Percentiles rank a stretch among this genome's conserved stretches.
Conservation (phyloP, 2,113 vertebrate species). For the Orientallactaga bullata region DNA sequence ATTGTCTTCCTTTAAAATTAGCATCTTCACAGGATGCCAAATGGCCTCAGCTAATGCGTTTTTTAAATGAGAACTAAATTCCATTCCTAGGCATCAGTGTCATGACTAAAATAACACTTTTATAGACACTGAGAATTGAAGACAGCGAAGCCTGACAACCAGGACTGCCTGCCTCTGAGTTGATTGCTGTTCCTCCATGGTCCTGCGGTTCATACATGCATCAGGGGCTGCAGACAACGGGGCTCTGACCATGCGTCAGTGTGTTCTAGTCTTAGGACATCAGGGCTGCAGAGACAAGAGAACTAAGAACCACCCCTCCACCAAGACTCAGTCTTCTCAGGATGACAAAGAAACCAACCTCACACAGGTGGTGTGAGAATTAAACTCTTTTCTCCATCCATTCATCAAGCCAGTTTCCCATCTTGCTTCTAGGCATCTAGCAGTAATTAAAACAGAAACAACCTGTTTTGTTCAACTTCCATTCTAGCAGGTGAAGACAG, state of each 20-base stretch:
- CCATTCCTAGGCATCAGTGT: conserved; percentile 82
- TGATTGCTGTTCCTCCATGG: background rate
- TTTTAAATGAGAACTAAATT: conserved; percentile 84
- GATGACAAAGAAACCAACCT: background rate
- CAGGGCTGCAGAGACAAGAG: background rate
- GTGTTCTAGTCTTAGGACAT: background rate
- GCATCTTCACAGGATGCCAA: conserved; percentile 77
- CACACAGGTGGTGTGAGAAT: accelerated
- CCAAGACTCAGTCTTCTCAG: background rate
- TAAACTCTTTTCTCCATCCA: background rate
- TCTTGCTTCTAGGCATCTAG: background rate
- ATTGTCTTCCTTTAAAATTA: conserved; percentile 83
- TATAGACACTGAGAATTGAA: conserved; percentile 77
- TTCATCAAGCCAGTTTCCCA: background rate
- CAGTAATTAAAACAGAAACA: background rate
- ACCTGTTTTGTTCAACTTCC: background rate
- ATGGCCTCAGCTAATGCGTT: conserved; percentile 81
- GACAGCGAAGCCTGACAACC: conserved; percentile 76
- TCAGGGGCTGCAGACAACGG: too few relatives aligned
- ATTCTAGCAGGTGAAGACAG: background rate
- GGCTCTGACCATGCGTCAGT: background rate
- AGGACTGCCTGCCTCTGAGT: background rate
- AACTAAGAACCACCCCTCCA: background rate
- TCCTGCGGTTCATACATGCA: background rate
- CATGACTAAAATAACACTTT: conserved; percentile 85